Percentiles rank a stretch among this genome's conserved stretches.
These are phyloP conservation scores for Ormyrus thymus DNA, from an alignment of 2,888 invertebrate species.

Conservation along the genomic window DNA sequence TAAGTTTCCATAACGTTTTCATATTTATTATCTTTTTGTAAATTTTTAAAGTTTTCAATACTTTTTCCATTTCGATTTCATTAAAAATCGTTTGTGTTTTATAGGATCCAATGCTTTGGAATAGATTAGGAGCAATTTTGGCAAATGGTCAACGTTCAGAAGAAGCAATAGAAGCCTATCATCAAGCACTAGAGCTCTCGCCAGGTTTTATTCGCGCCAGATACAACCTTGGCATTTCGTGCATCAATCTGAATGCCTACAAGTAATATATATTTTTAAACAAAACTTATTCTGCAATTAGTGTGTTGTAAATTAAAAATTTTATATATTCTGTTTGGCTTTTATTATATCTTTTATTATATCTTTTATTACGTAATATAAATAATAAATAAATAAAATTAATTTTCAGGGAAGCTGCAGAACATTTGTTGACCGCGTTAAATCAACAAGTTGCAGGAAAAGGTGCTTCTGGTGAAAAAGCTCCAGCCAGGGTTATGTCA, in stretches of 20 bases:
- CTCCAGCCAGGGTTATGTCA: constrained; percentile 82
- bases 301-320: neutral
- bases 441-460: constrained; percentile 91
- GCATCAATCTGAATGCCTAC: constrained; percentile 95
- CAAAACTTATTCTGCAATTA: constrained; percentile 16
- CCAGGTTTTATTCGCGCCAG: constrained; percentile 98
- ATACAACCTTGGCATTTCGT: constrained; percentile 98
- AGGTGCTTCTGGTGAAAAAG: constrained; percentile 75
- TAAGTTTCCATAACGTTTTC: no score
- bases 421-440: constrained; percentile 94
- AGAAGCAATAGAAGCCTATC: constrained; percentile 97
- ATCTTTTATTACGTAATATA: constrained; percentile 6
- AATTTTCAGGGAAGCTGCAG: constrained; percentile 88
- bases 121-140: constrained; percentile 96
- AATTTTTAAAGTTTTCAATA: neutral
- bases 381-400: constrained; percentile 21
- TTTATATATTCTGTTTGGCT: neutral
- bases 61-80: constrained; percentile 19
- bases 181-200: constrained; percentile 90
- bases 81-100: constrained; percentile 33
- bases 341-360: constrained; percentile 3
- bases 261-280: constrained; percentile 72
- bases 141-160: constrained; percentile 97
- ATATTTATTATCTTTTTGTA: no score
- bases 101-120: constrained; percentile 95